Evolutionary conservation across 1,140 invertebrate genomes (phyloP).

Genomic region (Polypedilum pembai): DNA sequence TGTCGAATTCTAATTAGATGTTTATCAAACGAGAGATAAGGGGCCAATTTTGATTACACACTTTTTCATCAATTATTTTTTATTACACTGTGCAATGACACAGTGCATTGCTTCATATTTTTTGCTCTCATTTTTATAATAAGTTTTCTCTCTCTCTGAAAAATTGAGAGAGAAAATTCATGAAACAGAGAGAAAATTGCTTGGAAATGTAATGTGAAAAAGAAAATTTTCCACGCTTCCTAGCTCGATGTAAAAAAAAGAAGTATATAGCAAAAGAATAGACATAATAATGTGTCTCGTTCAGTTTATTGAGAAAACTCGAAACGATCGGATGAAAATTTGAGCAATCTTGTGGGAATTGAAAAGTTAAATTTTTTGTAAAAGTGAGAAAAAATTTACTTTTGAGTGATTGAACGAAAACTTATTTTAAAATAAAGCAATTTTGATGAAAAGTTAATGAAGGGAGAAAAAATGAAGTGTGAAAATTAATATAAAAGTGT

Average conservation of each 20-base stretch:
- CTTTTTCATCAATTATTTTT: constrained; percentile 4
- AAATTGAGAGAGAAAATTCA: neutral
- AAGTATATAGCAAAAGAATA: neutral
- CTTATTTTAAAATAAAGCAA: neutral
- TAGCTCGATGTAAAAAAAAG: neutral
- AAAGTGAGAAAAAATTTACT: neutral
- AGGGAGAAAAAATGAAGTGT: neutral
- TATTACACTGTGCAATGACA: neutral
- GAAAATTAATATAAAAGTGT: constrained; percentile 4
- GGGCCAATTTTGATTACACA: neutral
- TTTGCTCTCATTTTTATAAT: neutral
- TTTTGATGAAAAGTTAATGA: neutral
- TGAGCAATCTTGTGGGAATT: neutral
- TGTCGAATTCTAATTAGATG: neutral
- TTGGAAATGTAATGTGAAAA: neutral
- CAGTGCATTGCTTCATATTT: neutral
- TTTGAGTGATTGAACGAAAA: neutral
- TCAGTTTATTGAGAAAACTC: constrained; percentile 2
- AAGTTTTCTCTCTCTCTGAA: neutral
- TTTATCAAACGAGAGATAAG: neutral
- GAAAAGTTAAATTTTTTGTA: neutral
- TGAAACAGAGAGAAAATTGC: neutral
- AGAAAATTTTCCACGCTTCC: neutral
- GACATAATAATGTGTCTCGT: neutral
- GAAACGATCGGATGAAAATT: constrained; percentile 5